Evolutionary conservation across 2,113 vertebrate species (phyloP).

Genomic region (Clarias batrachus): DNA sequence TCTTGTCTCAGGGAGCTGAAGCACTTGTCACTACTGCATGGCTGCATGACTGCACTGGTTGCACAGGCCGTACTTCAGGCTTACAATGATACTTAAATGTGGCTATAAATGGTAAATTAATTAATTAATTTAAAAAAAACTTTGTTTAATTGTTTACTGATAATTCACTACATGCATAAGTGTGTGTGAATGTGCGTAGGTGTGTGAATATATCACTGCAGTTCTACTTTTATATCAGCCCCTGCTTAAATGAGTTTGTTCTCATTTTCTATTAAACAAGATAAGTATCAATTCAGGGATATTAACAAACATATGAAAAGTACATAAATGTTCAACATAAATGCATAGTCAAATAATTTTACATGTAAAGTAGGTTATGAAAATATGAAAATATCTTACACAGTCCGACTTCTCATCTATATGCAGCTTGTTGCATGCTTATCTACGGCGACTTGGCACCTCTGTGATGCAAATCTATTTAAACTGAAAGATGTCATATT

Average conservation of each 20-base stretch:
- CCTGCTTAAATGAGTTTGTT: background rate
- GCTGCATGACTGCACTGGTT: background rate
- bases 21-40: background rate
- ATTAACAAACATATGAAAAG: background rate
- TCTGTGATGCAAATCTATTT: background rate
- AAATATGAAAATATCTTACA: background rate
- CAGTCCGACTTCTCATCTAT: background rate
- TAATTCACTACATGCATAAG: background rate
- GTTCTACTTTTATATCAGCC: background rate
- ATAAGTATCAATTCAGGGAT: background rate
- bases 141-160: background rate
- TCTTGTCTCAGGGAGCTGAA: background rate
- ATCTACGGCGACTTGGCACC: background rate
- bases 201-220: background rate
- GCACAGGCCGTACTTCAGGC: background rate
- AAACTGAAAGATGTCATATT: slow-evolving; percentile 17
- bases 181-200: too few relatives aligned
- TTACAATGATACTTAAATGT: background rate
- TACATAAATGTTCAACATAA: background rate
- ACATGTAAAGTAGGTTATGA: background rate
- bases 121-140: background rate
- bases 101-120: background rate
- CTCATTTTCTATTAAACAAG: background rate
- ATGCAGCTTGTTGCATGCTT: background rate
- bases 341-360: background rate